Conservation (phyloP, 2,797 vertebrate genomes). For the Rhadinocentrus ornatus region DNA sequence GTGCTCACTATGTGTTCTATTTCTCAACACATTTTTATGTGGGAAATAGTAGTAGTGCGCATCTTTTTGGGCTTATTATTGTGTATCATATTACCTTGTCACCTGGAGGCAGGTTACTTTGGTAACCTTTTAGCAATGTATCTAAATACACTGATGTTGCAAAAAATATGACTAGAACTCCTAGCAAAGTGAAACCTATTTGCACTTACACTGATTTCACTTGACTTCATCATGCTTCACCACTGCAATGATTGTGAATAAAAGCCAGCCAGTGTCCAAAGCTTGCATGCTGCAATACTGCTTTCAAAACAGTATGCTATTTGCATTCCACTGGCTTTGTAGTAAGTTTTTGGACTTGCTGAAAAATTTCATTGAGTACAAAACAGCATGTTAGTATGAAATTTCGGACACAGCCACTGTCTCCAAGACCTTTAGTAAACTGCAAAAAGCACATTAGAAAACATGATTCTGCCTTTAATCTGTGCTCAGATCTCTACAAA, state of each 20-base stretch:
- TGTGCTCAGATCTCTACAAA: conserved; percentile 27
- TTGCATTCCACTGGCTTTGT: conserved; percentile 2
- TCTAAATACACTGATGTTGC: not conserved
- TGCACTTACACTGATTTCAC: not conserved
- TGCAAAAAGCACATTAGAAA: not conserved
- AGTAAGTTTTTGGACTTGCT: not conserved
- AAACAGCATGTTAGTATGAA: conserved; percentile 1
- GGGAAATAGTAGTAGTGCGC: not conserved
- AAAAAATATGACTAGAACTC: not conserved
- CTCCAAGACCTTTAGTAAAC: conserved; percentile 6
- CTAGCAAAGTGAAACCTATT: not conserved
- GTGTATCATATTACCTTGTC: not conserved
- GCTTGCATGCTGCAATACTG: conserved; percentile 4
- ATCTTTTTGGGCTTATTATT: not conserved
- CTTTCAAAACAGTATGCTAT: not conserved
- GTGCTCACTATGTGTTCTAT: conserved; percentile 20
- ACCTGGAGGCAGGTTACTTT: not conserved
- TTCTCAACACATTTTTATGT: not conserved
- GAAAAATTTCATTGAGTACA: not conserved
- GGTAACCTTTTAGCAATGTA: not conserved
- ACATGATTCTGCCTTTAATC: conserved; percentile 24
- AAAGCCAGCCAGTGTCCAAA: not conserved
- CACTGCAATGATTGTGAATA: not conserved
- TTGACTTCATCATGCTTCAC: not conserved
- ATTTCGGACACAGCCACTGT: conserved; percentile 5